Evolutionary conservation across 2,797 vertebrate species (phyloP), one percentile per base, ranked within the genome.

Genomic region (Anolis apletophallus): DNA sequence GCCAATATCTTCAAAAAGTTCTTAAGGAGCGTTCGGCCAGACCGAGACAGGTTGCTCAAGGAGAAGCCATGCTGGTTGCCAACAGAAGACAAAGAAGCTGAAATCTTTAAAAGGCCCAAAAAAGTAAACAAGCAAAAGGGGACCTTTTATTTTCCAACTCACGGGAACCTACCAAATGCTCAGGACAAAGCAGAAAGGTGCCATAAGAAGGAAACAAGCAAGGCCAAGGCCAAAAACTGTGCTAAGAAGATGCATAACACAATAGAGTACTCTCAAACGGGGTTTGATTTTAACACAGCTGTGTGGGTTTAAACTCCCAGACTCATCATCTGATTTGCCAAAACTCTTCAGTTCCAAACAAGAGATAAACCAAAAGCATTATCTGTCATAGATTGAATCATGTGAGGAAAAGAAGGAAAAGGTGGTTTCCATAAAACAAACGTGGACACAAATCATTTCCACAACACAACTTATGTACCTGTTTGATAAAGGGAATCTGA

Each of bases 1-100:
- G 97, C 98, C 69, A 99, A 98, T 94, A 98, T 99, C 95, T 99
- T 99, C 92, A 98, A 98, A 95, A 99, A 98, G 96, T 98, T 99
- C 95, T 93, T 99, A 91, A 97, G 98, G 71, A 97, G 98, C 0
- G 98, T 99, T 0, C 95, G 98, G 71, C 98, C 98, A 0, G 98
- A 99, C 93, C 95, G 97, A 21, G 98, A 99, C 95, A 96, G 98
- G 93, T 96, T 99, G 52, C 97, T 99, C 11, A 99, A 98, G 94
- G 98, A 99, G 94, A 97, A 98, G 34, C 98, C 98, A 0, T 97
- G 98, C 90, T 99, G 98, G 98, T 96, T 97, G 90, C 95, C 96
- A 0, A 95, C 96, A 0, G 95, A 97, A 23, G 96, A 96, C 80
- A 91, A 96, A 14, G 96, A 97, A 85, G 92, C 95, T 0, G 93